phyloP scores from a whole-genome alignment of 2,797 vertebrate genomes.

The Aphelocoma californica region DNA sequence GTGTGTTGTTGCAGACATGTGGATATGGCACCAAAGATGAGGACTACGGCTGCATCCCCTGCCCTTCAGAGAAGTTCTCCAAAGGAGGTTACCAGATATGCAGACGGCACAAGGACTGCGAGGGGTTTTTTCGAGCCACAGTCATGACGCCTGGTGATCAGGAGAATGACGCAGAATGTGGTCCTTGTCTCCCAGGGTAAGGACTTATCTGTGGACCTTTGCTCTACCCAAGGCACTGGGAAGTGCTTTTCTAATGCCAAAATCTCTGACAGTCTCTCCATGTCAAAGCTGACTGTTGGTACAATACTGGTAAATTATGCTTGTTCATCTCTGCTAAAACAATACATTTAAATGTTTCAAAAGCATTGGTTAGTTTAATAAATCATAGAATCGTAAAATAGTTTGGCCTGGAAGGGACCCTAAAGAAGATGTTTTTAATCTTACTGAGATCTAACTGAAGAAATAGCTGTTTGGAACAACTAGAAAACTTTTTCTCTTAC shows the following conservation, averaged over 20 bases:
- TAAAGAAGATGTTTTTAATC: not conserved
- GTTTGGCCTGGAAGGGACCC: not conserved
- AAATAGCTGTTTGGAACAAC: not conserved
- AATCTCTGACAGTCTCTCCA: not conserved
- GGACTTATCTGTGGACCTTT: not conserved
- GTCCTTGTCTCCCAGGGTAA: slow-evolving; percentile 93
- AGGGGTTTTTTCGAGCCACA: slow-evolving; percentile 90
- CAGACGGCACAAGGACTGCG: slow-evolving; percentile 93
- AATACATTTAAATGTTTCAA: not conserved
- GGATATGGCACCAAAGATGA: slow-evolving; percentile 92
- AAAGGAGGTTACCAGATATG: slow-evolving; percentile 97
- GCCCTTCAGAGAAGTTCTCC: slow-evolving; percentile 91
- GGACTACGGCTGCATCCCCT: slow-evolving; percentile 88
- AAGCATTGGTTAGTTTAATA: not conserved
- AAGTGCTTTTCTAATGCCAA: not conserved
- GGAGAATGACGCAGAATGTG: slow-evolving; percentile 94
- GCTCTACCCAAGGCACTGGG: not conserved
- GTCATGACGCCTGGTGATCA: slow-evolving; percentile 86
- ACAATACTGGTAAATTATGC: not conserved
- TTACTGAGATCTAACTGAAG: not conserved
- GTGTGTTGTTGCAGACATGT: slow-evolving; percentile 79
- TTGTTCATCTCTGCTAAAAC: not conserved
- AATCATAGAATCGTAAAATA: not conserved
- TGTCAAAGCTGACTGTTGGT: not conserved
- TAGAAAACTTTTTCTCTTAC: not conserved